Base-by-base conservation (phyloP, 1,140 invertebrate genomes). In the Drosophila mauritiana region DNA sequence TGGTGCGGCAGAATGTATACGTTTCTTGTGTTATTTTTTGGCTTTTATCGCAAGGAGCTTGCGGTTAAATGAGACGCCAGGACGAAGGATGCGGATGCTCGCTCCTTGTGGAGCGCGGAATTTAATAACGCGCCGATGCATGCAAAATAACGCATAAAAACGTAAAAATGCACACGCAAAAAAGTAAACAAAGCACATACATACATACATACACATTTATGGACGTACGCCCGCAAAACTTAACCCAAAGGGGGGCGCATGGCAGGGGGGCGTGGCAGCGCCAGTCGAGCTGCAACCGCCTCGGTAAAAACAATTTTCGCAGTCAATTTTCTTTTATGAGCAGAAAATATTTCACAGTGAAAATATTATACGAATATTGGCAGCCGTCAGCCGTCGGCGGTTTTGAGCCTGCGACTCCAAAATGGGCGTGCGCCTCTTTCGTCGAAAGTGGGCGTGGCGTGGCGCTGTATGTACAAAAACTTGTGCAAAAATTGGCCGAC, bases 311-410 rank as follows among this genome's bases (percentile, higher is more conserved):
- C 80, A 89, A 89, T 89, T 90, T 89, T 90, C 80, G 84, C 84
- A 89, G 85, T 89, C 84, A 89, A 89, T 89, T 89, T 89, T 89
- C 77, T 88, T 89, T 89, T 89, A 89, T 90, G 77, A 88, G 73
- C 68, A 78, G 40, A 80, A 88, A 88, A 84, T 80, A 88, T 88
- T 89, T 74, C 68, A 64, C 73, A 61, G 69, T 72, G 84, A 84
- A 88, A 88, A 83, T 89, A 83, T 89, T 79, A 89, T 77, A 88
- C 73, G 79, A 76, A 88, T 88, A 89, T 88, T 83, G 79, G 72
- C 83, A 88, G 79, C 42, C 75, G 61, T 78, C 77, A 78, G 56
- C 56, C 36, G 45, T 27, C 25, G 58, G 63, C 52, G 56, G 58
- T 58, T 75, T 75, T 52, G 43, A 12, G 63, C 58, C 57, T 56